phyloP scores from a whole-genome alignment of 2,113 vertebrate species.

The Blennius ocellaris region DNA sequence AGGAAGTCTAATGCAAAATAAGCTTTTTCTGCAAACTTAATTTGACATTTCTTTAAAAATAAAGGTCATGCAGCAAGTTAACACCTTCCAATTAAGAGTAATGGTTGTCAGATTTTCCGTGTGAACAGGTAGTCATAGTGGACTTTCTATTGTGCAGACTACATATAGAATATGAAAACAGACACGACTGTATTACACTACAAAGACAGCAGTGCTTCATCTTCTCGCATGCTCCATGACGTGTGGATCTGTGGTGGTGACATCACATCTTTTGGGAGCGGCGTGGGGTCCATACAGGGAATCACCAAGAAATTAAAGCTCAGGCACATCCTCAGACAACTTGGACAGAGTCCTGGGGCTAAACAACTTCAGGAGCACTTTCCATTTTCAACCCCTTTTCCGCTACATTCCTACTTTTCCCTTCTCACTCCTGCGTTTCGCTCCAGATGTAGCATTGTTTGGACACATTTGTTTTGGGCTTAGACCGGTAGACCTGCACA shows the following conservation, averaged over 20 bases:
- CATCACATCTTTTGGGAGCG: conserved; percentile 38
- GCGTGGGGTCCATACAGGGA: conserved; percentile 36
- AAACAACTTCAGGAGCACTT: conserved; percentile 76
- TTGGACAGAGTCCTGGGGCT: conserved; percentile 69
- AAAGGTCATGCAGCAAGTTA: conserved; percentile 10
- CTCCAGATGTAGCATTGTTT: conserved; percentile 85
- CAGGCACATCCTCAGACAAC: conserved; percentile 71
- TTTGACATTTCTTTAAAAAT: conserved; percentile 6
- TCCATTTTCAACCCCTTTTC: conserved; percentile 73
- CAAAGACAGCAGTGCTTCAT: neutral
- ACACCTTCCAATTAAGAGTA: neutral
- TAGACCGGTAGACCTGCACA: conserved; percentile 65
- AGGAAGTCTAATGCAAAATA: conserved; percentile 45
- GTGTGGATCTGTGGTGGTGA: conserved; percentile 37
- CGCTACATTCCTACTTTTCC: conserved; percentile 73
- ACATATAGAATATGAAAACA: conserved; percentile 7
- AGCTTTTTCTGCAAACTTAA: conserved; percentile 4
- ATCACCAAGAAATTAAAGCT: conserved; percentile 77
- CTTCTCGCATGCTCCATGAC: conserved; percentile 3
- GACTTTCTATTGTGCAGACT: neutral
- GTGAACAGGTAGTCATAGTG: neutral
- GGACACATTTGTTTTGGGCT: conserved; percentile 77
- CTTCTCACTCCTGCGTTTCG: conserved; percentile 50
- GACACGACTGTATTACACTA: neutral
- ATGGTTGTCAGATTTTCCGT: neutral